Base-by-base conservation (phyloP, 2,797 vertebrate genomes). In the Alectoris magna region DNA sequence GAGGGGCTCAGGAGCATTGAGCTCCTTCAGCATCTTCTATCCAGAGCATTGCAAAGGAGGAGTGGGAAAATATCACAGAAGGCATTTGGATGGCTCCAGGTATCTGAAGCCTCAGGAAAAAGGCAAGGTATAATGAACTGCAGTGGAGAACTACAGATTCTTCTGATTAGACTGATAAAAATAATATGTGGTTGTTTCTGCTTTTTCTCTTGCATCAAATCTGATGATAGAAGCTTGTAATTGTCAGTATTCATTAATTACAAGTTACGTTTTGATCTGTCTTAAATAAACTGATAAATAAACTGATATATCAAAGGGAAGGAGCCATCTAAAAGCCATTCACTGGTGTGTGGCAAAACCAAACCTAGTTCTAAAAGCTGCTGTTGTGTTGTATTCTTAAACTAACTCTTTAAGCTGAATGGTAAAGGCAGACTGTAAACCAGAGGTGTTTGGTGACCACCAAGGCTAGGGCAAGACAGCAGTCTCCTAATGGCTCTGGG, bases 231-330 rank as follows among this genome's bases (percentile, higher is more conserved):
- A 44, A 76, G 49, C 31, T 0, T 10, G 9, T 29, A 24, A 16
- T 22, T 3, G 5, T 18, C 8, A 27, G 9, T 21, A 29, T 4
- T 22, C 5, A 9, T 22, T 23, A 22, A 59, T 67, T 41, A 18
- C 13, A 27, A 55, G 16, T 23, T 14, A 2, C 38, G 5, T 55
- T 80, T 41, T 34, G 34, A 34, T 34, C 34, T 34, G 34, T 34
- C 34, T 34, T 34, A 34, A 34, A 34, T 34, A 34, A 34, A 34
- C 34, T 34, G 34, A 34, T 34, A 34, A 34, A 34, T 17, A 71
- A 64, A 24, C 12, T n/a, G 36, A 39, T 3, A 0, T 17, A 31
- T 17, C 21, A 2, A 6, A 8, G 14, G 0, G 6, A 9, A 15
- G 11, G 4, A 17, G 29, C 6, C 13, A 62, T 11, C 17, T n/a